Evolutionary conservation across 1,140 invertebrate species (phyloP).

Genomic region (Proctacanthus coquilletti): DNA sequence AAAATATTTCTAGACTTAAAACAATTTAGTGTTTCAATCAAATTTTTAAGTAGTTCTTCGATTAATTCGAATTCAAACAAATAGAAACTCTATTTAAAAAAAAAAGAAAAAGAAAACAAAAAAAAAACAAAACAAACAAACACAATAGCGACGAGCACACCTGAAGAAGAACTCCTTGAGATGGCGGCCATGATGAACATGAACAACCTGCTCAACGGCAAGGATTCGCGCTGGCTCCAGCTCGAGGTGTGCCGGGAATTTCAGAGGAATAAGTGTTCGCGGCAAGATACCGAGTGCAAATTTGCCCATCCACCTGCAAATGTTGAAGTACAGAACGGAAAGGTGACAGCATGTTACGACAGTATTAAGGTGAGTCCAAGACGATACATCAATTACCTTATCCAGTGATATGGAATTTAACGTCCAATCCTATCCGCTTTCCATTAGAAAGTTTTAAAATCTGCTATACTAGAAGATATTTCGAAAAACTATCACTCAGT

Average conservation of each 20-base stretch:
- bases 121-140: constrained; percentile 11
- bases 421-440: too few relatives aligned
- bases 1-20: too few relatives aligned
- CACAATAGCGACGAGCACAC: not conserved
- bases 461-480: too few relatives aligned
- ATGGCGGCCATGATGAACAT: constrained; percentile 94
- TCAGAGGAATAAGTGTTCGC: constrained; percentile 97
- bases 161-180: constrained; percentile 11
- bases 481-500: too few relatives aligned
- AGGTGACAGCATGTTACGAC: constrained; percentile 99
- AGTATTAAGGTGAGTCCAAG: constrained; percentile 97
- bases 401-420: too few relatives aligned
- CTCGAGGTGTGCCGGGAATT: constrained; percentile 99
- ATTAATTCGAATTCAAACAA: not conserved
- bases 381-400: too few relatives aligned
- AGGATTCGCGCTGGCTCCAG: constrained; percentile 99
- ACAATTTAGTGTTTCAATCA: too few relatives aligned
- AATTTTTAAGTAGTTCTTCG: too few relatives aligned
- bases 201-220: constrained; percentile 91
- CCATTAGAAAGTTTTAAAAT: too few relatives aligned
- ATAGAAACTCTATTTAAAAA: constrained; percentile 1
- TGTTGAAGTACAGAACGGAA: constrained; percentile 98
- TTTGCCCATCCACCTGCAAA: constrained; percentile 98
- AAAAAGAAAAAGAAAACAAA: constrained; percentile 5
- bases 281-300: constrained; percentile 98